phyloP scores from a whole-genome alignment of 1,140 invertebrate species.

The Doryteuthis pealeii region DNA sequence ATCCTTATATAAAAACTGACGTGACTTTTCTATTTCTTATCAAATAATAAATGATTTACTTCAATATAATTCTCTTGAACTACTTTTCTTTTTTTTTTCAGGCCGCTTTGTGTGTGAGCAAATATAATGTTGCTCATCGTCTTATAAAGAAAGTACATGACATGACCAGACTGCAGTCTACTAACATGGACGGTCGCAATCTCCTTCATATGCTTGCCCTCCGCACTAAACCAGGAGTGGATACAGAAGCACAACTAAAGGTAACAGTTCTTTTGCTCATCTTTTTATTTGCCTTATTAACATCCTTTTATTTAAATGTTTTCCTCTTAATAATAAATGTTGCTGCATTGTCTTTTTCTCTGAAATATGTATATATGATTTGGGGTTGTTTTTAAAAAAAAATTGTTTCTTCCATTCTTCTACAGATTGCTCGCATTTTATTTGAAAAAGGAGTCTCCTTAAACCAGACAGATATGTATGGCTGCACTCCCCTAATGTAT shows the following conservation, averaged over 20 bases:
- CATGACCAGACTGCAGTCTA: constrained; percentile 29
- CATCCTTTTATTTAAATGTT: neutral
- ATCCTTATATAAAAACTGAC: too few species aligned
- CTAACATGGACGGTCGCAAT: constrained; percentile 51
- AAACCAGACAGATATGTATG: constrained; percentile 51
- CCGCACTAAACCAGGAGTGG: constrained; percentile 32
- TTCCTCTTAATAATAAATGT: too few species aligned
- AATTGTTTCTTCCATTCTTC: neutral
- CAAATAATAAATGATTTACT: too few species aligned
- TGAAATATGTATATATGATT: too few species aligned
- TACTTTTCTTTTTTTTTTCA: constrained; percentile 27
- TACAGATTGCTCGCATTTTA: constrained; percentile 52
- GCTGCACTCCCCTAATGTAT: constrained; percentile 60
- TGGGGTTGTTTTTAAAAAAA: too few species aligned
- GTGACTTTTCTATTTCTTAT: too few species aligned
- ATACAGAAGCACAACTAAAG: constrained; percentile 50
- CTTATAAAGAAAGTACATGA: constrained; percentile 53
- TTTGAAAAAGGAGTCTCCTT: constrained; percentile 48
- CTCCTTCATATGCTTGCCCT: constrained; percentile 57
- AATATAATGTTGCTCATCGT: constrained; percentile 59
- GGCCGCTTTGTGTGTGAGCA: constrained; percentile 58
- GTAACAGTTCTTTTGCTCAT: constrained; percentile 29
- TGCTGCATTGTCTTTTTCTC: too few species aligned
- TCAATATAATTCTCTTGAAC: too few species aligned
- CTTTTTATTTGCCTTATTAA: neutral